Evolutionary conservation across 2,797 vertebrate genomes (phyloP), one percentile per base, ranked within the genome.

Genomic region (Hybognathus amarus): DNA sequence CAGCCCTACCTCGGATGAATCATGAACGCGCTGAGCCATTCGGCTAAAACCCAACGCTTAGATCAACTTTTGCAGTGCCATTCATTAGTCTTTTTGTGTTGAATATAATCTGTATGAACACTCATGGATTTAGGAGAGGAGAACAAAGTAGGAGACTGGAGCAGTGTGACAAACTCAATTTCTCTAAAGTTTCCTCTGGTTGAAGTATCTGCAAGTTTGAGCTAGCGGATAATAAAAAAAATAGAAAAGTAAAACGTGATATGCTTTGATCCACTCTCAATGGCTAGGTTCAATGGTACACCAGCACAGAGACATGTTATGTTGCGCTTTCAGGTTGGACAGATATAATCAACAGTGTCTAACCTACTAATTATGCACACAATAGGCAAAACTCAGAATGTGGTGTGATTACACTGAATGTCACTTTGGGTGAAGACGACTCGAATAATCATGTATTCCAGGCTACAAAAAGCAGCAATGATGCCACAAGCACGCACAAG

Each of bases 361-460:
- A 85, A 88, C 79, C 78, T 81, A 85, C 76, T 87, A 90, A 91
- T 92, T 92, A 89, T 71, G 79, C 5, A 73, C 69, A 88, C 77
- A 91, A 90, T 79, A 47, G 77, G 87, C 80, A 76, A 71, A 81
- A 83, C 74, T 36, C 45, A 47, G 82, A 88, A 78, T 75, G 85
- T 69, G 82, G 52, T 86, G 74, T 86, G 80, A 87, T 87, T 87
- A 85, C 79, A 67, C 71, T 38, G 76, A 83, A 88, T 82, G 86
- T 83, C 85, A 83, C 76, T 59, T 67, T 54, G 64, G 77, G 85
- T 88, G 84, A 86, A 85, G 74, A 70, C 69, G 83, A 30, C 54
- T 27, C 6, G 83, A 61, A 69, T 85, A 83, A 84, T 86, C 56
- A 67, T 79, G 79, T 79, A 79, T 83, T 86, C 54, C 76, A 36